A percentile compares a stretch with the other conserved stretches of the same genome.
Evolutionary conservation across 2,113 vertebrate genomes (phyloP).

Genomic region (Morone saxatilis): DNA sequence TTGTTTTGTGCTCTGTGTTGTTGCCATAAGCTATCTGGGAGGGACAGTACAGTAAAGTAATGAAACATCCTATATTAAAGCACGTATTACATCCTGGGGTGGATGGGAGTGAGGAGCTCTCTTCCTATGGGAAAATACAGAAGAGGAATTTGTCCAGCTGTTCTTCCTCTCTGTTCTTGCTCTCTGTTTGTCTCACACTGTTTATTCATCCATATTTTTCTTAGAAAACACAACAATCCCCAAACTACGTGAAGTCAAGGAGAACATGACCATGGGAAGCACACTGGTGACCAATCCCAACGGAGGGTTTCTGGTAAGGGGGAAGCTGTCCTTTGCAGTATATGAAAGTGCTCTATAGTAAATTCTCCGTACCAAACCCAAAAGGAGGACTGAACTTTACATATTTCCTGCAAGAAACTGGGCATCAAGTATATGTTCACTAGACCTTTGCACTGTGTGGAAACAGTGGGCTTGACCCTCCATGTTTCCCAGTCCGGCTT

Average conservation of each 20-base stretch:
- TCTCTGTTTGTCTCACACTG: conserved; percentile 68
- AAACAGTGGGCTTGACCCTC: conserved; percentile 25
- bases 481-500: conserved; percentile 37
- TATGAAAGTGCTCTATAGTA: conserved; percentile 16
- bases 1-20: not conserved
- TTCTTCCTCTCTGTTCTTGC: conserved; percentile 42
- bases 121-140: conserved; percentile 76
- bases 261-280: conserved; percentile 98
- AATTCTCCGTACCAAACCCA: conserved; percentile 48
- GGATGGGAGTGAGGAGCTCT: conserved; percentile 17
- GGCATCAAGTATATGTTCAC: conserved; percentile 18
- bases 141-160: conserved; percentile 75
- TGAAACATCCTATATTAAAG: conserved; percentile 46
- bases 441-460: conserved; percentile 53
- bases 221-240: conserved; percentile 90
- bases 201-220: conserved; percentile 74
- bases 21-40: not conserved
- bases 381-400: conserved; percentile 14
- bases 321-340: conserved; percentile 15
- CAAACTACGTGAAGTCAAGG: conserved; percentile 93
- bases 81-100: conserved; percentile 38
- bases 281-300: conserved; percentile 95
- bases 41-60: conserved; percentile 7
- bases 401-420: conserved; percentile 23
- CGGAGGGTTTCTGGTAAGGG: conserved; percentile 97